A percentile compares a stretch with the other conserved stretches of the same genome.
phyloP scores from a whole-genome alignment of 1,140 invertebrate genomes.

The Akabosia matsudoensis region DNA sequence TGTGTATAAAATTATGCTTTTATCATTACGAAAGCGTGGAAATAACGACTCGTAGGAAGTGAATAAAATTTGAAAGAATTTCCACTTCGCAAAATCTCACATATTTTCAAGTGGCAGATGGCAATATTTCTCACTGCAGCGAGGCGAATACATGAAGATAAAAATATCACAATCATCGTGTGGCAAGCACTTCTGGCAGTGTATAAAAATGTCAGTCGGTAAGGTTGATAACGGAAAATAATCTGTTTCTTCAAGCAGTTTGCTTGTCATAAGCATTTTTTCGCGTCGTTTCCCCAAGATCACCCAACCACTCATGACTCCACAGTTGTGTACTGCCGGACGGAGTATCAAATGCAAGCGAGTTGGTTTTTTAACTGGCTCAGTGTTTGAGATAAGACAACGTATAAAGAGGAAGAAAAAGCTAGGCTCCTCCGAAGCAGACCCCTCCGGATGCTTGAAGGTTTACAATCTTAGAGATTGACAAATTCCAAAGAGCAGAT shows the following conservation, averaged over 20 bases:
- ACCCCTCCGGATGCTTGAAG: neutral
- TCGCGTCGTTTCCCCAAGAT: neutral
- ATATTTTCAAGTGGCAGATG: constrained; percentile 7
- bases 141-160: neutral
- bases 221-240: neutral
- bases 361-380: too few species aligned
- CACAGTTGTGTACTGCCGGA: neutral
- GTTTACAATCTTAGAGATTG: constrained; percentile 7
- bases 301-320: neutral
- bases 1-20: too few species aligned
- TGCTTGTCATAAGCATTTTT: neutral
- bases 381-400: too few species aligned
- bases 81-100: neutral
- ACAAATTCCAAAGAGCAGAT: constrained; percentile 4
- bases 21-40: too few species aligned
- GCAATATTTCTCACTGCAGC: neutral
- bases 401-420: too few species aligned
- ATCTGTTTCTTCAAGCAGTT: neutral
- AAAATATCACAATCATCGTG: neutral
- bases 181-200: neutral
- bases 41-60: too few species aligned
- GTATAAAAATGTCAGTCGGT: constrained; percentile 23
- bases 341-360: too few species aligned
- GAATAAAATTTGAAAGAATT: neutral
- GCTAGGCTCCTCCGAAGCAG: neutral